Conservation (phyloP, 2,113 vertebrate genomes). For the Entomyzon cyanotis region DNA sequence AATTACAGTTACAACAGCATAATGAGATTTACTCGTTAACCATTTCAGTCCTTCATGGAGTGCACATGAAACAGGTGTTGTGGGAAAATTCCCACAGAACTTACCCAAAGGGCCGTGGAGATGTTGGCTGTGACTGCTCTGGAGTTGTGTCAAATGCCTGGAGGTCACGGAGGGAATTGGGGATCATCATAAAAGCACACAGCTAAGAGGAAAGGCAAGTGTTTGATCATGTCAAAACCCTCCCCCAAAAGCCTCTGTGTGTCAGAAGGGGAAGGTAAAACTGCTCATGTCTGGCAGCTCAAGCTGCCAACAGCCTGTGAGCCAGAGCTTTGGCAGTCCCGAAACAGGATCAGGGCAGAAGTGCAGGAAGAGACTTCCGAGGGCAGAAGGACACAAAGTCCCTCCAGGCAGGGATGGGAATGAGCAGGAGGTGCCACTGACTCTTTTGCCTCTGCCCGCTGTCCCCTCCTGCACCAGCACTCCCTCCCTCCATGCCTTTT, state of each 20-base stretch:
- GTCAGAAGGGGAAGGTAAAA: not conserved
- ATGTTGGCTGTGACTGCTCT: not conserved
- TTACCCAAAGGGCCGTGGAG: not conserved
- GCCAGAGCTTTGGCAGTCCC: fast-evolving
- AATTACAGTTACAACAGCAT: slow-evolving; percentile 30
- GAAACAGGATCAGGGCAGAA: not conserved
- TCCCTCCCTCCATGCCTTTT: not conserved
- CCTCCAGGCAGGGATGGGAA: not conserved
- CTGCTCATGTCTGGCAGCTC: fast-evolving
- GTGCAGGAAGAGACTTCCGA: not conserved
- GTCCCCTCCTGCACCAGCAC: not conserved
- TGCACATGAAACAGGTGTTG: not conserved
- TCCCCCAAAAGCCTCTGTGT: not conserved
- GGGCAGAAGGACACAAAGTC: not conserved
- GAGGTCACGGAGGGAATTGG: not conserved
- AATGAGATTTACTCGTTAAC: slow-evolving; percentile 36
- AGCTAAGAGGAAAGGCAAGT: not conserved
- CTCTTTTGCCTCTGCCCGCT: not conserved
- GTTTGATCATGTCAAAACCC: not conserved
- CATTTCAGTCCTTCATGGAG: not conserved
- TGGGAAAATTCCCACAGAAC: not conserved
- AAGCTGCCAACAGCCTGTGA: not conserved
- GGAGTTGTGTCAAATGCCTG: not conserved
- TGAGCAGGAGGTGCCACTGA: not conserved
- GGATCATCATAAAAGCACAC: not conserved